These are phyloP conservation scores for Ivindomyrus marchei DNA, from an alignment of 2,113 vertebrate species.

Conservation along the genomic window DNA sequence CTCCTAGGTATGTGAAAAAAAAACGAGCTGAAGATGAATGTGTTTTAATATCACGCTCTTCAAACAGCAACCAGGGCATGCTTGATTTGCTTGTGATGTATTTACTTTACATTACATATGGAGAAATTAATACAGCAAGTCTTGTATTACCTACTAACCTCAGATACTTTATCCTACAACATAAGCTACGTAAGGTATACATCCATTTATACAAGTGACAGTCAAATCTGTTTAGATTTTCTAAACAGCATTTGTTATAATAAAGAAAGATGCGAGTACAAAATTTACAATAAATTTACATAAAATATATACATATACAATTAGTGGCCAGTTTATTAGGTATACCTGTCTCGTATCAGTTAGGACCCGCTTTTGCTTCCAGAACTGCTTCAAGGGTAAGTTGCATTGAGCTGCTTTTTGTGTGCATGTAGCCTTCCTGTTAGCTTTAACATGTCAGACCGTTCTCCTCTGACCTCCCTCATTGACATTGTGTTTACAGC, in stretches of 20 bases:
- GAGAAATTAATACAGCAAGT: not conserved
- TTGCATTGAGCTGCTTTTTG: not conserved
- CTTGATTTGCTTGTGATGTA: not conserved
- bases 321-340: not conserved
- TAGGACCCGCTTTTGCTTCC: not conserved
- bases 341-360: not conserved
- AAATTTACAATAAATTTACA: not conserved
- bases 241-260: not conserved
- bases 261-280: not conserved
- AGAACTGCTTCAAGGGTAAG: not conserved
- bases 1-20: not conserved
- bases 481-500: not conserved
- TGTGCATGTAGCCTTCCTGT: not conserved
- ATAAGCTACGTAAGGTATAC: not conserved
- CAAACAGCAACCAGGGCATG: slow-evolving; percentile 5
- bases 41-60: slow-evolving; percentile 7
- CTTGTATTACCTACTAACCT: not conserved
- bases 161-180: not conserved
- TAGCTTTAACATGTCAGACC: not conserved
- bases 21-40: not conserved
- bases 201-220: not conserved
- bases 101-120: not conserved
- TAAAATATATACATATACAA: not conserved
- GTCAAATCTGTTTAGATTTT: not conserved
- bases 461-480: not conserved